Conservation (phyloP, 1,140 invertebrate genomes). For the Luehdorfia chinensis region DNA sequence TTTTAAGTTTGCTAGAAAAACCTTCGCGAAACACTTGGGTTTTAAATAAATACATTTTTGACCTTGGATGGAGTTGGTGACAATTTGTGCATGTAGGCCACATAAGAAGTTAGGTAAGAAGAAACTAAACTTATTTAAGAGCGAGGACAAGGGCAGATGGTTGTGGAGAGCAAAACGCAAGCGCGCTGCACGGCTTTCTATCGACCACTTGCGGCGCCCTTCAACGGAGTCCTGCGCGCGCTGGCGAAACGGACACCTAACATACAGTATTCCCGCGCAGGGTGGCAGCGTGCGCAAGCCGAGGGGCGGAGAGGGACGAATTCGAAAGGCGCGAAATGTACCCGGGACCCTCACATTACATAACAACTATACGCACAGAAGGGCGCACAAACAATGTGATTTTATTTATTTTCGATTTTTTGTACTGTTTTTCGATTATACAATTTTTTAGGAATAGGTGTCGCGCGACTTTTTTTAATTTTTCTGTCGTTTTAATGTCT, state of each 20-base stretch:
- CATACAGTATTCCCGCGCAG: constrained; percentile 21
- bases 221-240: too few species aligned
- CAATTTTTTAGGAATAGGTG: constrained; percentile 62
- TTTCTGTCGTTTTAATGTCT: constrained; percentile 49
- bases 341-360: constrained; percentile 66
- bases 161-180: constrained; percentile 23
- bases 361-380: constrained; percentile 73
- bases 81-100: constrained; percentile 36
- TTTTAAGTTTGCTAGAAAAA: constrained; percentile 1
- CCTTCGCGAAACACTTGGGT: constrained; percentile 8
- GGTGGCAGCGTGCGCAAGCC: constrained; percentile 20
- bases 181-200: constrained; percentile 24
- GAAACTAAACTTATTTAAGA: constrained; percentile 1
- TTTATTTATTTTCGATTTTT: constrained; percentile 67
- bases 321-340: too few species aligned
- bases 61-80: constrained; percentile 34
- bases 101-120: constrained; percentile 24
- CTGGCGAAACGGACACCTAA: too few species aligned
- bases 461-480: constrained; percentile 50
- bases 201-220: constrained; percentile 26
- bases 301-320: too few species aligned
- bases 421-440: constrained; percentile 72
- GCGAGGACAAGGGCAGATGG: constrained; percentile 14
- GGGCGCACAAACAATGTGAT: constrained; percentile 76
- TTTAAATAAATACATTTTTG: constrained; percentile 16